A percentile compares a stretch with the other conserved stretches of the same genome.
These are phyloP conservation scores for Arvicanthis niloticus DNA, from an alignment of 2,113 vertebrate species.

Conservation along the genomic window DNA sequence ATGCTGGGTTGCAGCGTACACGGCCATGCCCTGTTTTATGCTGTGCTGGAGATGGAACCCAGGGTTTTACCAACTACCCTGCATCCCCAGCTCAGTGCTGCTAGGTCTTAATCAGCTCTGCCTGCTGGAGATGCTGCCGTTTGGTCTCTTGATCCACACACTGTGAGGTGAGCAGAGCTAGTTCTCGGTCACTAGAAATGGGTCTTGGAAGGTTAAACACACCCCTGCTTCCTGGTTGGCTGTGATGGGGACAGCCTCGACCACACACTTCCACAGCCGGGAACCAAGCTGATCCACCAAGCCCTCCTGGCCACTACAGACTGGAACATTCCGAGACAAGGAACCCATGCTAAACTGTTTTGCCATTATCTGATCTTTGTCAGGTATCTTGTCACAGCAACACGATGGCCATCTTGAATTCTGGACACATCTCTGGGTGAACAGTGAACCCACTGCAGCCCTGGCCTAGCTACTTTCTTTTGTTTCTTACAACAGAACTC, in stretches of 20 bases:
- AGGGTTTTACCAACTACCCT: not conserved
- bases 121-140: not conserved
- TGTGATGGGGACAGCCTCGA: not conserved
- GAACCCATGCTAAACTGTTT: accelerated
- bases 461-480: not conserved
- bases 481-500: not conserved
- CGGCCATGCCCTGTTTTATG: not conserved
- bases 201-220: not conserved
- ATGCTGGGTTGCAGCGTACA: too few relatives aligned
- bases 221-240: not conserved
- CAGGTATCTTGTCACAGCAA: not conserved
- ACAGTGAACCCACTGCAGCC: accelerated
- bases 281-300: not conserved
- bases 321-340: not conserved
- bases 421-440: not conserved
- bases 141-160: not conserved
- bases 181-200: not conserved
- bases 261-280: not conserved
- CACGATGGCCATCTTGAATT: not conserved
- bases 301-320: not conserved
- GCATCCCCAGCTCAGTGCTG: not conserved
- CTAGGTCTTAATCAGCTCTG: not conserved
- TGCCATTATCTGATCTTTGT: not conserved
- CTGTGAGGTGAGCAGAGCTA: too few relatives aligned
- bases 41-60: not conserved